A percentile compares a stretch with the other conserved stretches of the same genome.
phyloP scores from a whole-genome alignment of 2,797 vertebrate genomes.

The Synaphobranchus kaupii region DNA sequence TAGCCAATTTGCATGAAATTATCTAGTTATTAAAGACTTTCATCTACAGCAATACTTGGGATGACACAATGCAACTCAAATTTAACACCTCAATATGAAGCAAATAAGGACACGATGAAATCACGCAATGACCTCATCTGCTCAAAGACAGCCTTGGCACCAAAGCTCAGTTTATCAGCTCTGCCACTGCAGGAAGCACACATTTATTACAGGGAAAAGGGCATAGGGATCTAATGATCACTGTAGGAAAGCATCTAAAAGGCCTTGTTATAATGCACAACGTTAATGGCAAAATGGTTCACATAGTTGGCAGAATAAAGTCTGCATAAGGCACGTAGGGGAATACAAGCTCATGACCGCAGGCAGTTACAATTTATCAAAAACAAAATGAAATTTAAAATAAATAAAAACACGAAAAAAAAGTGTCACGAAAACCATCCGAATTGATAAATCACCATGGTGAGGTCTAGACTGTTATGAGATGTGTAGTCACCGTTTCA shows the following conservation, averaged over 20 bases:
- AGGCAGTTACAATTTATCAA: not conserved
- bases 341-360: not conserved
- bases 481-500: not conserved
- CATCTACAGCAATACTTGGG: not conserved
- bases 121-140: not conserved
- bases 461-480: not conserved
- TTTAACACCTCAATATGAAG: not conserved
- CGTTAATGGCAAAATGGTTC: not conserved
- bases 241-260: not conserved
- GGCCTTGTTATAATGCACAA: not conserved
- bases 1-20: not conserved
- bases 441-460: not conserved
- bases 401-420: too few species aligned
- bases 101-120: not conserved
- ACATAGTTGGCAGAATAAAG: not conserved
- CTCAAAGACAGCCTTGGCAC: not conserved
- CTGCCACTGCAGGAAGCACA: not conserved
- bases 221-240: not conserved
- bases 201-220: not conserved
- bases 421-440: not conserved
- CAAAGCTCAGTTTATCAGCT: not conserved
- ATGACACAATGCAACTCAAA: not conserved
- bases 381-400: not conserved
- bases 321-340: not conserved
- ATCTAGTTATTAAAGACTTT: not conserved